Evolutionary conservation across 1,140 invertebrate species (phyloP), one percentile per base, ranked within the genome.

Genomic region (Centruroides vittatus): DNA sequence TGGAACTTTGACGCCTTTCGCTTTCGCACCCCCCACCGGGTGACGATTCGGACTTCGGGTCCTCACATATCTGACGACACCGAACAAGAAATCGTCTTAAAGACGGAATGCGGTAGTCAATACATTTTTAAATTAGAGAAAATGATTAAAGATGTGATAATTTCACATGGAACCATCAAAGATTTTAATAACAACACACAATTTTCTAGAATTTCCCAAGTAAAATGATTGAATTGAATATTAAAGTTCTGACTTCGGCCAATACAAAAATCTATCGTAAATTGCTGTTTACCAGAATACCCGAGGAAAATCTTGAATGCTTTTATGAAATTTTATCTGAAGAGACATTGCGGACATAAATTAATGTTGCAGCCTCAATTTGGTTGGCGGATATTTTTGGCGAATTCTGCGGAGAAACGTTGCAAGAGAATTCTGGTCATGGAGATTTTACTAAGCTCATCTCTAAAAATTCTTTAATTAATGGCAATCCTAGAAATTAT

Each of bases 131-230:
- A 99, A 78, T 80, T 99, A 59, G 96, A 99, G 78, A 94, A 94
- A 67, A 99, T 99, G 96, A 99, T 99, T 73, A 98, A 99, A 74
- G 96, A 99, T 75, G 98, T 99, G 86, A 94, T 93, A 10, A 86
- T 99, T 47, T 98, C 95, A 57, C 95, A 96, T 74, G 96, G 89
- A 11, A 92, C 95, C 65, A 98, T 95, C 86, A 93, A 98, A 70
- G 93, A 98, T 74, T 99, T 98, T 74, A 95, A 95, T 71, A 85
- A 86, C 69, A 86, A 90, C 23, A 23, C 23, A 2, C 2, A 1
- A 23, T 23, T 23, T 23, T 23, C 1, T 23, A 23, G 23, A 23
- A 86, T 82, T 70, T 73, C 92, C 12, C 79, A 82, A 65, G 90
- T 91, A 49, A 23, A 23, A 23, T 23, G 1, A 89, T 99, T 9